These are phyloP conservation scores for Thamnophis elegans DNA, from an alignment of 2,797 vertebrate species.

Conservation along the genomic window DNA sequence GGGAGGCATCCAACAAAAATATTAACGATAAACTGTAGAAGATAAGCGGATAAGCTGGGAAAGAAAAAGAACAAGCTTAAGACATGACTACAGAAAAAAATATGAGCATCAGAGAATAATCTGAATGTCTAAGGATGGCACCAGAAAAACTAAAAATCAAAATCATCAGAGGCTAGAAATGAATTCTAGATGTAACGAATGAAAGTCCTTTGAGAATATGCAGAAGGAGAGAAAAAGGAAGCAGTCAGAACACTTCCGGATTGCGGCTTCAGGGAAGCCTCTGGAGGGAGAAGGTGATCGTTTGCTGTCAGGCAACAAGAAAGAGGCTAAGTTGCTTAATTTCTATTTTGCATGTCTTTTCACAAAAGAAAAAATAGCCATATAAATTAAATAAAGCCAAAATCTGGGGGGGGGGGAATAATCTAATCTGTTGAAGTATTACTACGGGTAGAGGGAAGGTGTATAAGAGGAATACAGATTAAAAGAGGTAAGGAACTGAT, in stretches of 20 bases:
- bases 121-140: not conserved
- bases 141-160: not conserved
- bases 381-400: not conserved
- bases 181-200: not conserved
- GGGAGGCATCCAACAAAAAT: not conserved
- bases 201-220: not conserved
- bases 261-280: too few species aligned
- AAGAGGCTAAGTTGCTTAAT: not conserved
- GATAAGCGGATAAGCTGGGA: not conserved
- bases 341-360: not conserved
- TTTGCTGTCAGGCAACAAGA: not conserved
- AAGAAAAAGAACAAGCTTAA: not conserved
- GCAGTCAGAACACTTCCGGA: not conserved
- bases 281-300: not conserved
- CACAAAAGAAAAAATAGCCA: not conserved
- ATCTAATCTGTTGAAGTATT: not conserved
- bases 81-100: not conserved
- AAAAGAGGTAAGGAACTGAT: not conserved
- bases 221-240: not conserved
- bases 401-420: not conserved
- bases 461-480: not conserved
- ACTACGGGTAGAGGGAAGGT: not conserved
- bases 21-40: not conserved
- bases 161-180: not conserved
- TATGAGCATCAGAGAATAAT: not conserved